These are phyloP conservation scores for Nyctibius bracteatus DNA, from an alignment of 2,113 vertebrate species.

Conservation along the genomic window DNA sequence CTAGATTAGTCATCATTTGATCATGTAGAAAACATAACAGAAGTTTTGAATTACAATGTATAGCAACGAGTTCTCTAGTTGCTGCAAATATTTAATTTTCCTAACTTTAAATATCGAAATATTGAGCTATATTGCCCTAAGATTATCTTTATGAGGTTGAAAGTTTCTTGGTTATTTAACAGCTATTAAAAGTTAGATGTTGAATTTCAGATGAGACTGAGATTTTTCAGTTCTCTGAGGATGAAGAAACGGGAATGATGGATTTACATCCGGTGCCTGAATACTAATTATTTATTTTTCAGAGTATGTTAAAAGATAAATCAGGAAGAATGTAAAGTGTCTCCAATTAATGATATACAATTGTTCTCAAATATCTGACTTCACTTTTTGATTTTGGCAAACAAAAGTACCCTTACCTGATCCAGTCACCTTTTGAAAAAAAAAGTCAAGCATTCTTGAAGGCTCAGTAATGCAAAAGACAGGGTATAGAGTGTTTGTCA, in stretches of 20 bases:
- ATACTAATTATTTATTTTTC: slow-evolving; percentile 7
- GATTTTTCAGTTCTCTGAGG: neutral
- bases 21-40: neutral
- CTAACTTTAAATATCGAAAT: neutral
- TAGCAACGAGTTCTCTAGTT: neutral
- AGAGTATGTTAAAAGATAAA: neutral
- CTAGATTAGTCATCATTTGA: neutral
- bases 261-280: neutral
- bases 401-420: neutral
- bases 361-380: neutral
- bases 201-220: neutral
- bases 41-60: neutral
- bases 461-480: neutral
- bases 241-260: neutral
- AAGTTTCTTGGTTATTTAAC: neutral
- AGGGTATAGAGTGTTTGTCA: neutral
- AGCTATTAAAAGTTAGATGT: neutral
- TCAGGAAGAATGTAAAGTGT: neutral
- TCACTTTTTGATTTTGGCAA: slow-evolving; percentile 11
- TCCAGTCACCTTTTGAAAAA: neutral
- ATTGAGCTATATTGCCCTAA: neutral
- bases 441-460: neutral
- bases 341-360: neutral
- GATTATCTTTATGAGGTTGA: neutral
- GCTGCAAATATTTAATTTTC: neutral